Conservation (phyloP, 2,888 invertebrate genomes). For the Meteorus colon region DNA sequence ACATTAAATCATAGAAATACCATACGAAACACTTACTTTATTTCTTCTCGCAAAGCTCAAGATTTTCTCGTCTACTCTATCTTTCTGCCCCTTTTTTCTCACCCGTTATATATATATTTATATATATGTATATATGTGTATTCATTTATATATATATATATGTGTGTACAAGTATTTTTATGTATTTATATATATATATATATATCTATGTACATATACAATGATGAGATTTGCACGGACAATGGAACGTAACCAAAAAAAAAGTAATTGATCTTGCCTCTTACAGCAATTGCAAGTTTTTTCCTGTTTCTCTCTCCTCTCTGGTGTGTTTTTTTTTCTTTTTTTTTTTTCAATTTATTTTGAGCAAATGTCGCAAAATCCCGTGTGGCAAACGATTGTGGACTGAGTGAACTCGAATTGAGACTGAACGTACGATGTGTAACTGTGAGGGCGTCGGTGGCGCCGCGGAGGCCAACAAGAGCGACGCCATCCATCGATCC, state of each 20-base stretch:
- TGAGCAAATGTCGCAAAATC: slow-evolving; percentile 53
- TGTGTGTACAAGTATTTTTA: not conserved
- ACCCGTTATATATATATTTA: not conserved
- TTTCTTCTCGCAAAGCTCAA: not conserved
- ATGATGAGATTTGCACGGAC: not conserved
- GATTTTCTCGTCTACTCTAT: not conserved
- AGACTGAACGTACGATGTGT: slow-evolving; percentile 67
- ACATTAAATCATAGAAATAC: not conserved
- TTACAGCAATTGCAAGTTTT: not conserved
- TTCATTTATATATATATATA: not conserved
- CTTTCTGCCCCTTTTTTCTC: not conserved
- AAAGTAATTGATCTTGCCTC: not conserved
- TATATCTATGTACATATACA: not conserved
- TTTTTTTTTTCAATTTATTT: slow-evolving; percentile 22
- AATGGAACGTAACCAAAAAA: slow-evolving; percentile 15
- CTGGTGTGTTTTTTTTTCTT: slow-evolving; percentile 15
- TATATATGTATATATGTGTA: not conserved
- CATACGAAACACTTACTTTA: not conserved
- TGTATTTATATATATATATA: not conserved
- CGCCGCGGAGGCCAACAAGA: slow-evolving; percentile 60
- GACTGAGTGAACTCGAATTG: slow-evolving; percentile 72
- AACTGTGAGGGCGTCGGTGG: slow-evolving; percentile 62
- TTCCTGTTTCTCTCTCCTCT: not conserved
- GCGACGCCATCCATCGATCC: slow-evolving; percentile 52
- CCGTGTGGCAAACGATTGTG: slow-evolving; percentile 71